Conservation (phyloP, 2,113 vertebrate species). For the Hypocryptadius cinnamomeus region DNA sequence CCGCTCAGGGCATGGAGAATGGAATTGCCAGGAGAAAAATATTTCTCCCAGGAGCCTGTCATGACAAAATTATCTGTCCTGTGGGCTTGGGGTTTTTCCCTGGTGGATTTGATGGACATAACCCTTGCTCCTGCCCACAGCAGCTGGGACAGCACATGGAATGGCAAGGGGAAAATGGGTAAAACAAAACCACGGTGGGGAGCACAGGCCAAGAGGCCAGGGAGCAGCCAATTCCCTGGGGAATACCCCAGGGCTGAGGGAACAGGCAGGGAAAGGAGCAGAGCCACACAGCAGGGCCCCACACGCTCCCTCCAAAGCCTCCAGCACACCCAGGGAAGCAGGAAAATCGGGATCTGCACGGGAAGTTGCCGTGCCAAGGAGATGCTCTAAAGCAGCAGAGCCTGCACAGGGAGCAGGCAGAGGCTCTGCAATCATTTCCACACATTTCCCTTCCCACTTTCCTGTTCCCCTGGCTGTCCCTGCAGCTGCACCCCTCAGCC, state of each 20-base stretch:
- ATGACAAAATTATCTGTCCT: background rate
- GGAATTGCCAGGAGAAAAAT: background rate
- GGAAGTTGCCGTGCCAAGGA: background rate
- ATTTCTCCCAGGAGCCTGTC: background rate
- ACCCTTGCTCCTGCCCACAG: background rate
- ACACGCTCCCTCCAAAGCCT: rapidly evolving
- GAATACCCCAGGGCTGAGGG: background rate
- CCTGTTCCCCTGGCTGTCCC: background rate
- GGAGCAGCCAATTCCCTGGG: background rate
- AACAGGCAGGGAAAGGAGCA: background rate
- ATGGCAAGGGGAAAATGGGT: rapidly evolving
- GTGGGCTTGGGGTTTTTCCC: background rate
- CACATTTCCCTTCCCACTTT: background rate
- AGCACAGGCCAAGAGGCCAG: background rate
- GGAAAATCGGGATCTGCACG: background rate
- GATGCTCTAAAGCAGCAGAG: background rate
- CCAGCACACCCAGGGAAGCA: background rate
- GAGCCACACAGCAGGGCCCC: background rate
- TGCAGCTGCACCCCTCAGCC: rapidly evolving
- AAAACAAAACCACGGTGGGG: background rate
- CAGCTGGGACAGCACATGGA: background rate
- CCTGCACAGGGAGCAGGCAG: background rate
- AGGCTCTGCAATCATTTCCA: background rate
- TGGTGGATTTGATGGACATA: rapidly evolving
- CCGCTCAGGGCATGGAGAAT: background rate